These are phyloP conservation scores for Turnix velox DNA, from an alignment of 2,113 vertebrate genomes.

Conservation along the genomic window DNA sequence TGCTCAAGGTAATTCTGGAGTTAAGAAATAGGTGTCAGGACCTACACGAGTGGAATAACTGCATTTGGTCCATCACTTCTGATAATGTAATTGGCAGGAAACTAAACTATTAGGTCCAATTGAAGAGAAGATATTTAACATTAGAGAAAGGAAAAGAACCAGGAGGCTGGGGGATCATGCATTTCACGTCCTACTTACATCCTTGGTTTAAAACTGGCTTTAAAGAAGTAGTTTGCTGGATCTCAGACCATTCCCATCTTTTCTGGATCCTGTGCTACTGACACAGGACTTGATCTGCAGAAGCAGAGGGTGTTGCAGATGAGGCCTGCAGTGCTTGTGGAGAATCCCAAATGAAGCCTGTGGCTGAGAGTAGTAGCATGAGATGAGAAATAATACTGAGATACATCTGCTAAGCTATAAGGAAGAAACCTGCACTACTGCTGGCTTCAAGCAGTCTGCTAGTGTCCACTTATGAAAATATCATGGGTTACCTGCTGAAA, in stretches of 20 bases:
- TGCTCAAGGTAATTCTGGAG: not conserved
- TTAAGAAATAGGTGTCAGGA: not conserved
- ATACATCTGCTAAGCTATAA: not conserved
- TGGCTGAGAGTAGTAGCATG: not conserved
- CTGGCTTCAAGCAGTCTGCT: slow-evolving; percentile 21
- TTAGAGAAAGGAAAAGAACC: not conserved
- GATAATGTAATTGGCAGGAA: not conserved
- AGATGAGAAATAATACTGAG: not conserved
- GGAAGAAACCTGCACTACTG: not conserved
- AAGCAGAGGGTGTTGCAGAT: not conserved
- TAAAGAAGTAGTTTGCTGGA: not conserved
- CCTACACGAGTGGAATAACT: not conserved
- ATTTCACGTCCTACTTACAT: not conserved
- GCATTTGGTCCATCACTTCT: not conserved
- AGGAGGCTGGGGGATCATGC: not conserved
- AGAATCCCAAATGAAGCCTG: not conserved
- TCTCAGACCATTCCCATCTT: not conserved
- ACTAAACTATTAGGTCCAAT: not conserved
- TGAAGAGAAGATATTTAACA: not conserved
- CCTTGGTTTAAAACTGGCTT: not conserved
- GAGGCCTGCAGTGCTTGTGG: not conserved
- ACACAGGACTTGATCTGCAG: not conserved
- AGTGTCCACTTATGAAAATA: not conserved
- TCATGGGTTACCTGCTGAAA: not conserved
- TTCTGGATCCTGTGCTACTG: not conserved